A percentile compares a stretch with the other conserved stretches of the same genome.
phyloP scores from a whole-genome alignment of 2,113 vertebrate genomes.

The Macrotis lagotis region DNA sequence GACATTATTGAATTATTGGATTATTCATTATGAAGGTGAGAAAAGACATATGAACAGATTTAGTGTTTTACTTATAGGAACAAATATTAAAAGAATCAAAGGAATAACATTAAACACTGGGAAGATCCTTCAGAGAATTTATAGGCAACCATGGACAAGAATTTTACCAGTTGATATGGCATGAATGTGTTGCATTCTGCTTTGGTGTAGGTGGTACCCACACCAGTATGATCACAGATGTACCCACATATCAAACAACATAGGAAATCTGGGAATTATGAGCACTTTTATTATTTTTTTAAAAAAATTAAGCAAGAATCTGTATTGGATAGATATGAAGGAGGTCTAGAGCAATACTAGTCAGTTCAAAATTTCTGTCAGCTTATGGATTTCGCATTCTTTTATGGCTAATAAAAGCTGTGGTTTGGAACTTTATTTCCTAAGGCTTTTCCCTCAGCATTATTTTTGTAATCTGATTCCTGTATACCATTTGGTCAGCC shows the following conservation, averaged over 20 bases:
- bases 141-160: not conserved
- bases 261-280: not conserved
- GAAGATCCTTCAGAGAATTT: not conserved
- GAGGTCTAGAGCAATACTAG: not conserved
- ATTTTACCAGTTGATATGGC: not conserved
- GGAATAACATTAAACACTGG: not conserved
- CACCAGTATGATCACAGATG: not conserved
- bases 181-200: not conserved
- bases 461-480: slow-evolving; percentile 38
- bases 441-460: not conserved
- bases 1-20: not conserved
- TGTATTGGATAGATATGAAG: not conserved
- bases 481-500: slow-evolving; percentile 27
- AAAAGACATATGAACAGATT: not conserved
- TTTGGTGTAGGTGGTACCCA: not conserved
- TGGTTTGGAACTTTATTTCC: slow-evolving; percentile 18
- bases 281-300: not conserved
- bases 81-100: not conserved
- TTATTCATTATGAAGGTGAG: not conserved
- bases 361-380: slow-evolving; percentile 10
- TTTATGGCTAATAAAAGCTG: slow-evolving; percentile 34
- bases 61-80: not conserved
- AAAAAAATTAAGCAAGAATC: not conserved
- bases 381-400: not conserved
- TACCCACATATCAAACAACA: not conserved